Evolutionary conservation across 2,797 vertebrate genomes (phyloP).

Genomic region (Neopelma chrysocephalum): DNA sequence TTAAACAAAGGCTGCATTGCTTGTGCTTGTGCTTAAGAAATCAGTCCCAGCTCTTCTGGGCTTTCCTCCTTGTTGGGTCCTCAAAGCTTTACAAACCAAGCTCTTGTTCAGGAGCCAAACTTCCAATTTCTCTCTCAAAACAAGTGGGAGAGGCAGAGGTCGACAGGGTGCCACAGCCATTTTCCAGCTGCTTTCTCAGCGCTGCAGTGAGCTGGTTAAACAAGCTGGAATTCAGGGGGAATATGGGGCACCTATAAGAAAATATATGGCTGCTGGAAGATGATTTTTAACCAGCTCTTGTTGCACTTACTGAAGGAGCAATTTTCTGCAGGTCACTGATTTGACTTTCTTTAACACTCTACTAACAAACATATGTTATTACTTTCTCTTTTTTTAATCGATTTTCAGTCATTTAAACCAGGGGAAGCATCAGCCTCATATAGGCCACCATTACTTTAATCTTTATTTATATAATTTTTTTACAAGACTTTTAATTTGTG

Average conservation of each 20-base stretch:
- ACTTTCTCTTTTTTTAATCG: background rate
- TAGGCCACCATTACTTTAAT: background rate
- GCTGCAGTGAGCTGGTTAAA: fast-evolving
- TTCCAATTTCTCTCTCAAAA: background rate
- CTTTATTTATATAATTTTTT: background rate
- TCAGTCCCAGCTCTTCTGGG: background rate
- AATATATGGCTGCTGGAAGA: background rate
- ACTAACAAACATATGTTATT: background rate
- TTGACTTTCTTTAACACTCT: background rate
- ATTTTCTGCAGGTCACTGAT: background rate
- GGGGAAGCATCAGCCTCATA: background rate
- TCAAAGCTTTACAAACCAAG: background rate
- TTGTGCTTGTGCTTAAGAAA: background rate
- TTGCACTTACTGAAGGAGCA: background rate
- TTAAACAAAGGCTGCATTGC: background rate
- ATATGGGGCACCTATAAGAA: background rate
- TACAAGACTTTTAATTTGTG: fast-evolving
- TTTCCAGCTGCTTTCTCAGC: background rate
- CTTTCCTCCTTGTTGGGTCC: background rate
- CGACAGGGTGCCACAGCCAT: background rate
- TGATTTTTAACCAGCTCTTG: background rate
- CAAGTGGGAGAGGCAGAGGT: background rate
- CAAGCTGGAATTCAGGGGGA: background rate
- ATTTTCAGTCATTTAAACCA: background rate
- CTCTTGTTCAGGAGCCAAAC: background rate